phyloP scores from a whole-genome alignment of 2,113 vertebrate genomes.

The Pelusios castaneus region DNA sequence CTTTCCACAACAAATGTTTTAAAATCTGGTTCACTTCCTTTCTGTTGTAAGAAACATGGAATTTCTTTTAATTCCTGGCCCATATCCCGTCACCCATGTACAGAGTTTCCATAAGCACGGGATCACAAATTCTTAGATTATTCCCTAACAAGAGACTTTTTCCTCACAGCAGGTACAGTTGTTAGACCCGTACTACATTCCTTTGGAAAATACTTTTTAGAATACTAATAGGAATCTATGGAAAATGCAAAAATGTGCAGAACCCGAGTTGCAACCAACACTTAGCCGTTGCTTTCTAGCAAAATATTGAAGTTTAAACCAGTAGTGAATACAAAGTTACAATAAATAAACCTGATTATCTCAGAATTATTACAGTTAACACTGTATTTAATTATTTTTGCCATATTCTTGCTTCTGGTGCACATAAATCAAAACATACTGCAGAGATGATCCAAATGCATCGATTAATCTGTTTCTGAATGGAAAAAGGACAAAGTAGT shows the following conservation, averaged over 20 bases:
- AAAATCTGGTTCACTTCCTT: background rate
- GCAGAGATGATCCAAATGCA: background rate
- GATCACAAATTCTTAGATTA: background rate
- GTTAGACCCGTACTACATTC: background rate
- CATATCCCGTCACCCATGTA: background rate
- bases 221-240: background rate
- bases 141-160: background rate
- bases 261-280: background rate
- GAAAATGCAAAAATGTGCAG: background rate
- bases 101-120: background rate
- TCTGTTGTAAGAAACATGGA: background rate
- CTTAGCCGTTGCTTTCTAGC: background rate
- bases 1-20: background rate
- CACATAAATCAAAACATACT: background rate
- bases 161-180: background rate
- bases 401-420: background rate
- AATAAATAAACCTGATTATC: background rate
- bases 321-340: background rate
- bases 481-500: background rate
- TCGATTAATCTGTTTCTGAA: background rate
- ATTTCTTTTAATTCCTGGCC: background rate
- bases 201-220: background rate
- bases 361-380: background rate
- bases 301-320: background rate
- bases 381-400: background rate